Conservation (phyloP, 2,113 vertebrate species). For the Pseudorectes ferrugineus region DNA sequence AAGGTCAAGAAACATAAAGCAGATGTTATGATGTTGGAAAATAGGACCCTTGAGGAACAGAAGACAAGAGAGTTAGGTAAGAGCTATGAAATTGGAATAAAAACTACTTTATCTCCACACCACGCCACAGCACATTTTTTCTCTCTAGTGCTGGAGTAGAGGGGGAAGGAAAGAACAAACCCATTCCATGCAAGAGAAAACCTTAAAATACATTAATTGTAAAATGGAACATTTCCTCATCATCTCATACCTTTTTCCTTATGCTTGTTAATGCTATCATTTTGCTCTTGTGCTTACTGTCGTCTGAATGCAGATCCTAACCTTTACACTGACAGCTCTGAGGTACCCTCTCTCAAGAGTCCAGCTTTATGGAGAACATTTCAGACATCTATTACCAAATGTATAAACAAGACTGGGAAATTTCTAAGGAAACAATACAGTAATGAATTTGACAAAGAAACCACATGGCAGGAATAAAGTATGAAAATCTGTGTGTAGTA, state of each 20-base stretch:
- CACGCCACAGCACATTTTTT: background rate
- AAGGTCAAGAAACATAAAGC: slow-evolving; percentile 38
- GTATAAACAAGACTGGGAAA: background rate
- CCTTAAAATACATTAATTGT: background rate
- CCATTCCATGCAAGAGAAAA: background rate
- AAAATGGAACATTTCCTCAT: background rate
- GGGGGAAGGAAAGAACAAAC: fast-evolving
- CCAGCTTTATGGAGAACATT: background rate
- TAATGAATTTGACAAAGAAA: background rate
- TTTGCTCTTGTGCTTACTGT: background rate
- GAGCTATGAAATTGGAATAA: background rate
- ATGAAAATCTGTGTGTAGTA: background rate
- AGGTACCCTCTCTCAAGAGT: background rate
- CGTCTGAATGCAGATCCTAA: background rate
- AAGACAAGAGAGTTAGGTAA: background rate
- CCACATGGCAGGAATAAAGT: background rate
- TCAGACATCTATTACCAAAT: background rate
- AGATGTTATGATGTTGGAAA: slow-evolving; percentile 10
- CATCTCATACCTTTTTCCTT: background rate
- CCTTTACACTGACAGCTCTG: background rate
- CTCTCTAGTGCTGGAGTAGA: fast-evolving
- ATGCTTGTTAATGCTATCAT: background rate
- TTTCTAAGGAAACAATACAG: background rate
- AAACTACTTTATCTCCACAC: background rate
- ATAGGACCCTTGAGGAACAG: background rate